phyloP scores from a whole-genome alignment of 2,888 invertebrate genomes.

The Tachina fera region DNA sequence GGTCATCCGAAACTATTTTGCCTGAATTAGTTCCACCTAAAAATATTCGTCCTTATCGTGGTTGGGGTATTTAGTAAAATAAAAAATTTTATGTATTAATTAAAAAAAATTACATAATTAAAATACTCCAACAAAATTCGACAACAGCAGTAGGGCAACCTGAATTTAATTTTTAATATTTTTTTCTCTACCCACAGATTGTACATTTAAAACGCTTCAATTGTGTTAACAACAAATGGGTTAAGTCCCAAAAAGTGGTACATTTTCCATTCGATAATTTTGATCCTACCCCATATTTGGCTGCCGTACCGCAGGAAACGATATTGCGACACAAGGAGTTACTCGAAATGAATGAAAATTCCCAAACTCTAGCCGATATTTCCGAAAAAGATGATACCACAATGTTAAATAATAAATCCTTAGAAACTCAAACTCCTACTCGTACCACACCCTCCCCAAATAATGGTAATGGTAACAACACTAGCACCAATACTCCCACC shows the following conservation, averaged over 20 bases:
- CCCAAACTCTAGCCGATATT: conserved; percentile 49
- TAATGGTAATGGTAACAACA: conserved; percentile 52
- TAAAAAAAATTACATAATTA: too few species aligned
- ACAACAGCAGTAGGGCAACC: too few species aligned
- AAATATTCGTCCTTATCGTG: too few species aligned
- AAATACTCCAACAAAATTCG: neutral
- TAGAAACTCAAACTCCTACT: conserved; percentile 52
- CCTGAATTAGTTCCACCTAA: too few species aligned
- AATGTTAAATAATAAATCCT: conserved; percentile 33
- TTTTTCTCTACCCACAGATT: conserved; percentile 85
- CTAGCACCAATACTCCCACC: conserved; percentile 26
- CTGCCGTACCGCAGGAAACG: conserved; percentile 91
- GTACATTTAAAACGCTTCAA: conserved; percentile 96
- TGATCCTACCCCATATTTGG: conserved; percentile 93
- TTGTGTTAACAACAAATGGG: conserved; percentile 95
- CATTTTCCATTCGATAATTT: conserved; percentile 94
- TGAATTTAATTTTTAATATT: neutral
- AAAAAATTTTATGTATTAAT: too few species aligned
- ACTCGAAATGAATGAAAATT: conserved; percentile 80
- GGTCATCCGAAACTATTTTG: too few species aligned
- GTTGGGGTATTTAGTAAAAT: too few species aligned
- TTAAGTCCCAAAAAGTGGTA: conserved; percentile 96
- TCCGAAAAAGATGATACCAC: conserved; percentile 49
- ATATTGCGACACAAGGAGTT: conserved; percentile 87
- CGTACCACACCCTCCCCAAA: conserved; percentile 52